Evolutionary conservation across 2,797 vertebrate species (phyloP).

Genomic region (Sus cebifrons): DNA sequence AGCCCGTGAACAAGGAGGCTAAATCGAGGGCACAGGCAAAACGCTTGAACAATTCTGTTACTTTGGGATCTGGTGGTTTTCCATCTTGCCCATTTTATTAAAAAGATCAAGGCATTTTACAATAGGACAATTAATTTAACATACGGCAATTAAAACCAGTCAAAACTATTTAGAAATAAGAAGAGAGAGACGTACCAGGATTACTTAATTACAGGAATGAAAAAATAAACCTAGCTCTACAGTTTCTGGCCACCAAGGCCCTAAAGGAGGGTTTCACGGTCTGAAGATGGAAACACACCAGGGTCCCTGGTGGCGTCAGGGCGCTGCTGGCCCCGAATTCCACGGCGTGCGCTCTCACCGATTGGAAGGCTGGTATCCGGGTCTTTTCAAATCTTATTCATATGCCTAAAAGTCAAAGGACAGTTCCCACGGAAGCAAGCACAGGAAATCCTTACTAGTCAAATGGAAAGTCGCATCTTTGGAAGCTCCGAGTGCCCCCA

Average conservation of each 20-base stretch:
- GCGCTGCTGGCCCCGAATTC: too few relatives aligned
- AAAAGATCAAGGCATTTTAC: neutral
- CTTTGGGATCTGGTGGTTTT: neutral
- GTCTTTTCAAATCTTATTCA: neutral
- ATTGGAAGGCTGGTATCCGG: neutral
- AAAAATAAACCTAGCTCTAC: neutral
- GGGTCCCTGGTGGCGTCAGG: rapidly evolving
- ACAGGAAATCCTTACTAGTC: neutral
- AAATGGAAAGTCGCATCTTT: neutral
- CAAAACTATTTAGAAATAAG: conserved; percentile 10
- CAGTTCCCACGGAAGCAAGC: neutral
- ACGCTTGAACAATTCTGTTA: neutral
- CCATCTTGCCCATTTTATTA: neutral
- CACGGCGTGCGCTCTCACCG: neutral
- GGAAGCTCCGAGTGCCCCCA: neutral
- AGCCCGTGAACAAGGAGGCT: rapidly evolving
- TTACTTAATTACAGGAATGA: conserved; percentile 30
- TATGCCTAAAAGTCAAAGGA: neutral
- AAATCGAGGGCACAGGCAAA: neutral
- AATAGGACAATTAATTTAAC: neutral
- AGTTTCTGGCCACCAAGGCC: neutral
- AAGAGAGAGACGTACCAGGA: neutral
- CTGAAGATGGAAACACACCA: neutral
- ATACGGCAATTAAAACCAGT: neutral
- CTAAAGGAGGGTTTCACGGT: neutral